Base-by-base conservation (phyloP, 2,888 invertebrate genomes). In the Lucinisca nassula region DNA sequence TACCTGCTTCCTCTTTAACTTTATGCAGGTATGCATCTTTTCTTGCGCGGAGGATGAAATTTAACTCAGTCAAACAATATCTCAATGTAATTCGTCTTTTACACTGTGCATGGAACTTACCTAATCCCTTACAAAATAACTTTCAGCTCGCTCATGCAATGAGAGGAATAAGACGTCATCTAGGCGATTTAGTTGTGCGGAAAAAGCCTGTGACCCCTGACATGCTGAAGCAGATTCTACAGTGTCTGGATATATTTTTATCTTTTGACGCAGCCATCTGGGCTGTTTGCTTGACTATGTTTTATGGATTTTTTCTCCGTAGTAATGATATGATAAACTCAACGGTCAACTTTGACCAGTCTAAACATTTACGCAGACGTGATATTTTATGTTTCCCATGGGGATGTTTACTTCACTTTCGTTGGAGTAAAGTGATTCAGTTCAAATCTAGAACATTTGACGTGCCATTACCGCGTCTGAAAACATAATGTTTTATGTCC, bases 91-190 rank as follows among this genome's bases (percentile, higher is more conserved):
- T 85, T n/a, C 76, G 85, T 30, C 55, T 85, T 30, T 35, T 85
- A n/a, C 85, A 85, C 61, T 45, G 17, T n/a, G 85, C 74, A 79
- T 81, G 80, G 85, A 79, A 79, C 35, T 55, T 85, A 35, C 51
- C 61, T 6, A 84, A 84, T 74, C 79, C 84, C 21, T 61, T 81
- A 27, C 32, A 49, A 51, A 61, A 80, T 51, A 70, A 85, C 49
- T 81, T 85, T 61, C 51, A 24, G 21, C 38, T 85, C 17, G 21
- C 38, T 12, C 72, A 51, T 49, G 51, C 73, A 21, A 32, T 84
- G 24, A 73, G 74, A 58, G 80, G 84, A 14, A 80, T 84, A 21
- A 35, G 80, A 27, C 70, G 85, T 21, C 51, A 51, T n/a, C 74
- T 77, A 27, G 85, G 81, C 17, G 81, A 85, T 75, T 38, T 8